A percentile compares a stretch with the other conserved stretches of the same genome.
These are phyloP conservation scores for Syngnathus scovelli DNA, from an alignment of 2,113 vertebrate species.

Conservation along the genomic window DNA sequence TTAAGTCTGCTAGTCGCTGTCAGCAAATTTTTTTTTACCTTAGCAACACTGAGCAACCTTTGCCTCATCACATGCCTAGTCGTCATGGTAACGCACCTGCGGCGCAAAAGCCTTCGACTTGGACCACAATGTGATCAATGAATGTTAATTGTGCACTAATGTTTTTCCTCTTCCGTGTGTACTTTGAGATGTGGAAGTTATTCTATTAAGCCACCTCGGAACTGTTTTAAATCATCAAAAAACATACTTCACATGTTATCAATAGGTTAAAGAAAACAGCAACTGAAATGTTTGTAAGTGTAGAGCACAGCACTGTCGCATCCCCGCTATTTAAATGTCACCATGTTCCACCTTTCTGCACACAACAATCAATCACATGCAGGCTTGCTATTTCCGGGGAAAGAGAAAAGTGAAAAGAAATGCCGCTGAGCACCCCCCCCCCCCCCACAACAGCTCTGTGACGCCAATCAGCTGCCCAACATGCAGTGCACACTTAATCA, in stretches of 20 bases:
- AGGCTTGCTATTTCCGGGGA: constrained; percentile 34
- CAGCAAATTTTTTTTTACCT: too few relatives aligned
- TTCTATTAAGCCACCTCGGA: background rate
- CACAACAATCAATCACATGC: constrained; percentile 18
- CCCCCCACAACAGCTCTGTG: constrained; percentile 13
- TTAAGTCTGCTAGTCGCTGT: too few relatives aligned
- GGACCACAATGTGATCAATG: background rate
- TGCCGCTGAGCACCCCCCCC: constrained; percentile 24
- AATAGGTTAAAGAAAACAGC: background rate
- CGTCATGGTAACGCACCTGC: background rate
- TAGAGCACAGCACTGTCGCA: constrained; percentile 3
- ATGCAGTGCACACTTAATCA: constrained; percentile 36
- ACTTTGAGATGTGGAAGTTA: background rate
- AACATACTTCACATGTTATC: background rate
- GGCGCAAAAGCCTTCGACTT: background rate
- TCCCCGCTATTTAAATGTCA: constrained; percentile 41
- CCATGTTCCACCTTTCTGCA: constrained; percentile 26
- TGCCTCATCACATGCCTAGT: too few relatives aligned
- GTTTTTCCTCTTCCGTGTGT: background rate
- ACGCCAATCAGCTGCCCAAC: constrained; percentile 14
- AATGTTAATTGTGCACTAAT: background rate
- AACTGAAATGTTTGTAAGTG: background rate
- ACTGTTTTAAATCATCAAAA: background rate
- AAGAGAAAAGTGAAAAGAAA: constrained; percentile 24
- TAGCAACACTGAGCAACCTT: too few relatives aligned